Evolutionary conservation across 2,113 vertebrate species (phyloP).

Genomic region (Glareola pratincola): DNA sequence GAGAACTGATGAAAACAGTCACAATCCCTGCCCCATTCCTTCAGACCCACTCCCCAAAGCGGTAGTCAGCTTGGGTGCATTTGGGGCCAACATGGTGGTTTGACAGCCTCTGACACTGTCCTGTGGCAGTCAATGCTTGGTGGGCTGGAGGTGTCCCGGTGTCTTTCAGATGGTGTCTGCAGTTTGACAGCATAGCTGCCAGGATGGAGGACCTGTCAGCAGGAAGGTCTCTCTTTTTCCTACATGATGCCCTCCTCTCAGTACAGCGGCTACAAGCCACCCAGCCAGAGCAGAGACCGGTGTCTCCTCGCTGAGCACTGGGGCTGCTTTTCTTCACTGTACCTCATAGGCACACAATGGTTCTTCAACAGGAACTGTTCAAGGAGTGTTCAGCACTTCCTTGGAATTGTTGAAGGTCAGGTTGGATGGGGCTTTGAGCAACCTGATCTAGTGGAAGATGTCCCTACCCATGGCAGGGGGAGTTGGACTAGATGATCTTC

Average conservation of each 20-base stretch:
- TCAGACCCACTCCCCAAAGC: not conserved
- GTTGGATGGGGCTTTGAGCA: not conserved
- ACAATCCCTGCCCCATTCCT: accelerated
- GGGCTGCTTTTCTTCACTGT: not conserved
- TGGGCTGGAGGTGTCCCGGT: not conserved
- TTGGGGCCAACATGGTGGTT: not conserved
- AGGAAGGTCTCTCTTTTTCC: not conserved
- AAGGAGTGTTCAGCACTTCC: not conserved
- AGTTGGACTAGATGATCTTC: not conserved
- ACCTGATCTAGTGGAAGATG: not conserved
- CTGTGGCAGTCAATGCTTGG: not conserved
- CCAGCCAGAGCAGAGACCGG: not conserved
- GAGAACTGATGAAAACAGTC: not conserved
- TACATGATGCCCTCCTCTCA: not conserved
- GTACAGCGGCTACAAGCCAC: not conserved
- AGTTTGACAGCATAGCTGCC: not conserved
- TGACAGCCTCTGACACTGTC: not conserved
- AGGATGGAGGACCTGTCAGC: not conserved
- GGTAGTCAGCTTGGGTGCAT: accelerated
- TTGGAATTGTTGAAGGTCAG: not conserved
- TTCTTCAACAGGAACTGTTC: not conserved
- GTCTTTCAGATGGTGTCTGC: not conserved
- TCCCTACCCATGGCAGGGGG: not conserved
- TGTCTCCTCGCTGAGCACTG: not conserved
- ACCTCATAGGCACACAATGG: not conserved